phyloP scores from a whole-genome alignment of 1,140 invertebrate species.

The Zaprionus taronus region DNA sequence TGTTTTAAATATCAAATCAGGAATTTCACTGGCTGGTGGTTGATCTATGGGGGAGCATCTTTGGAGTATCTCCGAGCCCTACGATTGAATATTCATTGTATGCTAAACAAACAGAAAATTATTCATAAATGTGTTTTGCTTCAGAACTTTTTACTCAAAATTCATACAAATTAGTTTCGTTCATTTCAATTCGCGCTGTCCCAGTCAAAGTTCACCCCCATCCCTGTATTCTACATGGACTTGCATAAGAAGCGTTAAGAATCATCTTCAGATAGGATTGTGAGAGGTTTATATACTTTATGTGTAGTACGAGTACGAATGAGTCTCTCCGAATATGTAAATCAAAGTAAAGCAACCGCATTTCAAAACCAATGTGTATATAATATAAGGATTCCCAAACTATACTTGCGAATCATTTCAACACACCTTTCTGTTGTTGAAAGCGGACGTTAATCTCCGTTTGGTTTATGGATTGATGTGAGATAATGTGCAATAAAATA shows the following conservation, averaged over 20 bases:
- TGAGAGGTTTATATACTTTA: background rate
- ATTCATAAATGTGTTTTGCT: background rate
- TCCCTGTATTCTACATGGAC: too few species aligned
- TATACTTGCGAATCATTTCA: background rate
- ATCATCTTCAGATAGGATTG: background rate
- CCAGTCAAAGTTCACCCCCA: too few species aligned
- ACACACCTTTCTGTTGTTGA: background rate
- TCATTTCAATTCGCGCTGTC: too few species aligned
- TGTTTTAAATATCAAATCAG: background rate
- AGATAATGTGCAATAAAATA: slow-evolving; percentile 31
- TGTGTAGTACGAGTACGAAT: background rate
- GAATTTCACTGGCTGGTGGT: background rate
- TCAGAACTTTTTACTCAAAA: too few species aligned
- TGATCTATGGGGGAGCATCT: background rate
- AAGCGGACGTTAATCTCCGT: background rate
- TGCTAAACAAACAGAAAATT: background rate
- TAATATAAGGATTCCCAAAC: background rate
- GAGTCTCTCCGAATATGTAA: background rate
- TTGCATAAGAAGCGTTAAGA: too few species aligned
- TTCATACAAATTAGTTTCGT: too few species aligned
- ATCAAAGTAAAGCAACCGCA: background rate
- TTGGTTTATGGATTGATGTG: background rate
- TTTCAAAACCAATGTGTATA: background rate
- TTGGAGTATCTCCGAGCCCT: background rate
- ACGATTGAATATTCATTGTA: background rate